phyloP scores from a whole-genome alignment of 1,140 invertebrate species.

The Drosophila chauvacae region DNA sequence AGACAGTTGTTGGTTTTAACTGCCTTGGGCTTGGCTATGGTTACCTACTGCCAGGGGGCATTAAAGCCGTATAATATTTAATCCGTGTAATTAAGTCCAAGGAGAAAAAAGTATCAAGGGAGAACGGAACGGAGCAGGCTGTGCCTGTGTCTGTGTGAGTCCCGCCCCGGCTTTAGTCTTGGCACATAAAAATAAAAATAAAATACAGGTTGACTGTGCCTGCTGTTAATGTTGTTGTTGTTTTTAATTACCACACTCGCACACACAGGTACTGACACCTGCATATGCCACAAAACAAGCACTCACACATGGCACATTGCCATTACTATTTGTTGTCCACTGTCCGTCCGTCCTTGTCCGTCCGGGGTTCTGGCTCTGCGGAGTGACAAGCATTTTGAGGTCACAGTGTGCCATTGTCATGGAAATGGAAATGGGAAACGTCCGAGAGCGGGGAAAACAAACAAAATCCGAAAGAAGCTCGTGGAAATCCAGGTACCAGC shows the following conservation, averaged over 20 bases:
- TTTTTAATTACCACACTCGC: slow-evolving; percentile 70
- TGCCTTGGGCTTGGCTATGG: slow-evolving; percentile 50
- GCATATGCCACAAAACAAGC: slow-evolving; percentile 32
- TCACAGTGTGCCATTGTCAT: slow-evolving; percentile 70
- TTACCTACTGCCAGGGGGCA: slow-evolving; percentile 57
- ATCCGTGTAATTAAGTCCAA: slow-evolving; percentile 83
- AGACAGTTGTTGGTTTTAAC: slow-evolving; percentile 39
- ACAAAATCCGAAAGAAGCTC: slow-evolving; percentile 30
- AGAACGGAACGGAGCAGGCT: slow-evolving; percentile 27
- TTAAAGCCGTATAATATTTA: slow-evolving; percentile 80
- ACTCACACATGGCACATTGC: slow-evolving; percentile 23
- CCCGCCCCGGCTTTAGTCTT: slow-evolving; percentile 41
- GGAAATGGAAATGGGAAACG: slow-evolving; percentile 55
- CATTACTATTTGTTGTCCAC: slow-evolving; percentile 44
- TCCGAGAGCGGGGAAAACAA: slow-evolving; percentile 34
- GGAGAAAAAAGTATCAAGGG: slow-evolving; percentile 58
- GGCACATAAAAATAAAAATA: slow-evolving; percentile 61
- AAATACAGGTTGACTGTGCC: slow-evolving; percentile 65
- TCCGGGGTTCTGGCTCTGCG: slow-evolving; percentile 24
- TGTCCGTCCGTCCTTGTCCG: slow-evolving; percentile 16
- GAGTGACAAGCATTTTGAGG: slow-evolving; percentile 67
- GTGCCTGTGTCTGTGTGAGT: slow-evolving; percentile 32
- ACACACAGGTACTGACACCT: slow-evolving; percentile 36
- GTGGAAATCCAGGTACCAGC: slow-evolving; percentile 31
- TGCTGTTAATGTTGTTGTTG: slow-evolving; percentile 54